phyloP scores from a whole-genome alignment of 1,140 invertebrate species.

The Apolygus lucorum region DNA sequence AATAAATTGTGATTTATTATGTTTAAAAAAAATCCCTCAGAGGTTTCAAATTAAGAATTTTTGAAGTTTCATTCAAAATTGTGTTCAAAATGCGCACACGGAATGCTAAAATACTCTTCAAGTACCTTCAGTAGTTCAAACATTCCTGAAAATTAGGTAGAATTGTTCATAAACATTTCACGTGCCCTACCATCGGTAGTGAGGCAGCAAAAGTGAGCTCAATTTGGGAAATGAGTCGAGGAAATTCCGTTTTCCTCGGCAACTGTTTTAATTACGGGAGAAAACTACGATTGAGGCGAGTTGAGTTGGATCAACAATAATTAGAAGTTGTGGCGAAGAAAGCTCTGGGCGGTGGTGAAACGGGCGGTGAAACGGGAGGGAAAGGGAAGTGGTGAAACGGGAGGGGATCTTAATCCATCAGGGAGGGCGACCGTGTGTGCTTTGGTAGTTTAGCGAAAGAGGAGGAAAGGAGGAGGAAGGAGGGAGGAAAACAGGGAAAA shows the following conservation, averaged over 20 bases:
- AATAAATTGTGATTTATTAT: too few relatives aligned
- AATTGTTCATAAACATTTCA: too few relatives aligned
- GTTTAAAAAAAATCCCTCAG: too few relatives aligned
- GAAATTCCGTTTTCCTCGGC: background rate
- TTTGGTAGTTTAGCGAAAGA: background rate
- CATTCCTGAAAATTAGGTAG: too few relatives aligned
- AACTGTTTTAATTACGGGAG: constrained; percentile 2
- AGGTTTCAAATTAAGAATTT: too few relatives aligned
- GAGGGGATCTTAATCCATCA: constrained; percentile 16
- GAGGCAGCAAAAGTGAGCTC: too few relatives aligned
- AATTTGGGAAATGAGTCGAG: background rate
- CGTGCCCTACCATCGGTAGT: too few relatives aligned
- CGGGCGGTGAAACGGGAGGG: background rate
- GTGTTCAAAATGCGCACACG: too few relatives aligned
- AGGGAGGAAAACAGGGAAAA: background rate
- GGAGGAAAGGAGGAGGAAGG: background rate
- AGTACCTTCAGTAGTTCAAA: too few relatives aligned
- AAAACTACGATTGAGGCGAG: background rate
- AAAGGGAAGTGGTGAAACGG: background rate
- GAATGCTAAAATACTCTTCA: too few relatives aligned
- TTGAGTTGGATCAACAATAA: constrained; percentile 7
- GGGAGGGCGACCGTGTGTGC: constrained; percentile 5
- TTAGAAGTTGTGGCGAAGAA: background rate
- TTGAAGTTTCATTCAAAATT: too few relatives aligned
- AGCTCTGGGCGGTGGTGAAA: background rate